Percentiles rank a stretch among this genome's conserved stretches.
phyloP scores from a whole-genome alignment of 2,797 vertebrate species.

The Coracias cyanogaster region DNA sequence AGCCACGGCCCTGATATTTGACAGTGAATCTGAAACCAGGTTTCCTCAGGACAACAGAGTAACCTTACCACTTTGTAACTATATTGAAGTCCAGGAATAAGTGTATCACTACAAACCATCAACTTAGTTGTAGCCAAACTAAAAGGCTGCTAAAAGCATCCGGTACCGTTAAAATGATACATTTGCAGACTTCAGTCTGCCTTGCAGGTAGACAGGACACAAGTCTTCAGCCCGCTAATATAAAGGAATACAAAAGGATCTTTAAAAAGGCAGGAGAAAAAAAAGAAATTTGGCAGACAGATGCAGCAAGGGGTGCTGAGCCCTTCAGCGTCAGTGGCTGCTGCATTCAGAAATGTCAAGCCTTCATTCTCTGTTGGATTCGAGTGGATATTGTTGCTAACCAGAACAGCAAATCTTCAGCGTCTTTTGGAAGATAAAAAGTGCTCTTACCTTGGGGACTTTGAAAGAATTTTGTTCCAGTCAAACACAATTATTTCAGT shows the following conservation, averaged over 20 bases:
- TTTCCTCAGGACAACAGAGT: not conserved
- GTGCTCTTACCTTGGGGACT: slow-evolving; percentile 80
- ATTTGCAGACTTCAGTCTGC: not conserved
- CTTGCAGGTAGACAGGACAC: not conserved
- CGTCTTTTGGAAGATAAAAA: slow-evolving; percentile 60
- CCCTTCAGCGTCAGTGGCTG: slow-evolving; percentile 4
- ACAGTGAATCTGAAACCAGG: not conserved
- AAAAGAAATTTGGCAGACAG: slow-evolving; percentile 28
- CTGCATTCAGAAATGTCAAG: slow-evolving; percentile 43
- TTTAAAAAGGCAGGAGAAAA: not conserved
- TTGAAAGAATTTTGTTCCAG: slow-evolving; percentile 75
- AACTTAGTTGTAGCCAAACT: not conserved
- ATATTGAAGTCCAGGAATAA: not conserved
- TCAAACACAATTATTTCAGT: slow-evolving; percentile 79
- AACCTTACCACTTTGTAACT: not conserved
- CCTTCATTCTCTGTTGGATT: slow-evolving; percentile 41
- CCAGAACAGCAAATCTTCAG: slow-evolving; percentile 41
- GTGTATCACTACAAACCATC: not conserved
- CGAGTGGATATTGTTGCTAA: slow-evolving; percentile 52
- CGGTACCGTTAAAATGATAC: not conserved
- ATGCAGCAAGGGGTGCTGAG: slow-evolving; percentile 25
- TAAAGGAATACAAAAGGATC: not conserved
- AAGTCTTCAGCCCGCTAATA: not conserved
- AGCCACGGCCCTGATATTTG: not conserved
- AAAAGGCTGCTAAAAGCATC: not conserved